Evolutionary conservation across 2,113 vertebrate genomes (phyloP), one percentile per base, ranked within the genome.

Genomic region (Tachuris rubrigastra): DNA sequence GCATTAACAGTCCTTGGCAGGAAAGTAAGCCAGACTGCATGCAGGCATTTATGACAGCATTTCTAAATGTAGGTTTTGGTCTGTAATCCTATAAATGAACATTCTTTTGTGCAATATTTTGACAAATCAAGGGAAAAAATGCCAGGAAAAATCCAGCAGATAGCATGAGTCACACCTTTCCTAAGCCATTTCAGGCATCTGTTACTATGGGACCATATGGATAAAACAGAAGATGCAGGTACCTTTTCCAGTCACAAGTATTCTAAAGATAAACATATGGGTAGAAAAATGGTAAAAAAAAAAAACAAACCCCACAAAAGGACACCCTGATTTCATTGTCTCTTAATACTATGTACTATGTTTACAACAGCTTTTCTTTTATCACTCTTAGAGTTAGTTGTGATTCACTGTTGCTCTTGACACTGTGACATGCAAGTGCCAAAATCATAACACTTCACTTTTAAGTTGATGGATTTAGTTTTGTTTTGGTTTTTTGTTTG

Each of bases 91-190:
- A 95, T 94, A 95, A 96, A 95, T 96, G 97, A 96, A 89, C 87
- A 96, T 91, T 95, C 90, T 97, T 97, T 97, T 96, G 93, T 93
- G 76, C 87, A 95, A 96, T 97, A 95, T 97, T 98, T 97, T 98
- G 97, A 98, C 87, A 98, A 98, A 97, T 59, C 77, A 88, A 68
- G 44, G 47, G 93, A 95, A 92, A 95, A 95, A 97, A 96, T 95
- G 97, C 97, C 96, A 97, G 92, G 85, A 97, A 97, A 97, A 96
- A 96, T 95, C 93, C 97, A 97, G 96, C 71, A 96, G 93, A 95
- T 94, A 95, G 89, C 85, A 95, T 98, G 93, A 97, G 88, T 97
- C 96, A 97, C 81, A 96, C 85, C 92, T 98, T 96, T 96, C 85
- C 93, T 89, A 94, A 98, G 92, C 86, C 91, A 76, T 89, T 96